phyloP scores from a whole-genome alignment of 2,888 invertebrate genomes.

The Melieria crassipennis region DNA sequence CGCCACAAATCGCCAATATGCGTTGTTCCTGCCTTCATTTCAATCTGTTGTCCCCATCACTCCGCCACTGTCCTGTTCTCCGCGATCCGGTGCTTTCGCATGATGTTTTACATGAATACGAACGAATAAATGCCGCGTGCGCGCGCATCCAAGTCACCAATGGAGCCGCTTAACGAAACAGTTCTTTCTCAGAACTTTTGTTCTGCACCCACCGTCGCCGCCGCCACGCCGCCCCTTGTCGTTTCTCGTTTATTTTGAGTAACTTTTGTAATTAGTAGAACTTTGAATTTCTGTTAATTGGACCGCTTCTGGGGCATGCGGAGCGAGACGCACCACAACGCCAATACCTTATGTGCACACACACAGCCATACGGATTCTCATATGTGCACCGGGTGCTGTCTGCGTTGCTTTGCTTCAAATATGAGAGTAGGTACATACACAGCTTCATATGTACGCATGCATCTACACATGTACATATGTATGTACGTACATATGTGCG shows the following conservation, averaged over 20 bases:
- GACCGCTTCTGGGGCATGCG: conserved; percentile 17
- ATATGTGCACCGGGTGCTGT: conserved; percentile 34
- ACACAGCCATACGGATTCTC: conserved; percentile 16
- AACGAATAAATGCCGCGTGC: not conserved
- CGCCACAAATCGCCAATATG: conserved; percentile 12
- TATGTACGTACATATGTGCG: not conserved
- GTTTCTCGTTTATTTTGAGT: conserved; percentile 39
- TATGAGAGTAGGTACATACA: not conserved
- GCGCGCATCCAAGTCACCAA: not conserved
- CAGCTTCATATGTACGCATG: not conserved
- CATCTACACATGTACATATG: not conserved
- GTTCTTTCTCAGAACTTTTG: conserved; percentile 39
- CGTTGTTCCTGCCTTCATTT: conserved; percentile 8
- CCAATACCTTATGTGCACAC: conserved; percentile 5
- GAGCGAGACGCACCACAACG: not conserved
- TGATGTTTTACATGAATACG: not conserved
- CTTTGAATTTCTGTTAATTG: conserved; percentile 33
- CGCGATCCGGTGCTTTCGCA: too few relatives aligned
- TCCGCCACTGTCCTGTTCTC: not conserved
- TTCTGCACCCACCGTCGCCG: too few relatives aligned
- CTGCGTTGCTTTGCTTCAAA: conserved; percentile 33
- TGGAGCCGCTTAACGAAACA: conserved; percentile 38
- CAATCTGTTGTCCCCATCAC: not conserved
- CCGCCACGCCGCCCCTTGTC: not conserved
- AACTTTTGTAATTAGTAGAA: conserved; percentile 47